Evolutionary conservation across 2,113 vertebrate species (phyloP).

Genomic region (Chunga burmeisteri): DNA sequence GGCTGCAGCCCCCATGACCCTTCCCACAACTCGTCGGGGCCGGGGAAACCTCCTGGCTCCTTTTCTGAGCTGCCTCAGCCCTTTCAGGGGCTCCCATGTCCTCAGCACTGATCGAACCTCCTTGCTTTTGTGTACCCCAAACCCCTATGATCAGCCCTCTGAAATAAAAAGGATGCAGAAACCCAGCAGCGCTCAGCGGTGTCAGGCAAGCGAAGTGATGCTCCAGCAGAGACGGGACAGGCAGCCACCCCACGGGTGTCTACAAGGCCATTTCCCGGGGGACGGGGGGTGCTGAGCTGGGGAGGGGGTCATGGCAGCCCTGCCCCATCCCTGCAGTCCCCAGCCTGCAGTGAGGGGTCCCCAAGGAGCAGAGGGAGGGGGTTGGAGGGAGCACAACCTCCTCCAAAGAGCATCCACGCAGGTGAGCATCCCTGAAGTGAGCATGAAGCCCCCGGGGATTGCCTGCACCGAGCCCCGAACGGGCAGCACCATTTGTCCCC

Average conservation of each 20-base stretch:
- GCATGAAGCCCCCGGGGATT: rapidly evolving
- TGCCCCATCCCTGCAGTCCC: not conserved
- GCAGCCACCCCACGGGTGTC: rapidly evolving
- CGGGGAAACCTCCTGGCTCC: not conserved
- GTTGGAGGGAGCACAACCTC: not conserved
- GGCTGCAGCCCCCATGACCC: not conserved
- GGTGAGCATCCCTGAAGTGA: not conserved
- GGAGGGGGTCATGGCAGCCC: not conserved
- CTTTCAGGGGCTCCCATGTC: not conserved
- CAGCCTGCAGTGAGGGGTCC: not conserved
- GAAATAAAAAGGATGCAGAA: not conserved
- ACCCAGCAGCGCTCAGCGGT: rapidly evolving
- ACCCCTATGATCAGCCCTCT: rapidly evolving
- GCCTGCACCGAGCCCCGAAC: not conserved
- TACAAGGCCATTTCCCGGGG: rapidly evolving
- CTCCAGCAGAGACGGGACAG: not conserved
- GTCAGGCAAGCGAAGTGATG: not conserved
- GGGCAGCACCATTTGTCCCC: not conserved
- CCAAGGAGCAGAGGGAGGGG: not conserved
- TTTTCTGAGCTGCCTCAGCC: not conserved
- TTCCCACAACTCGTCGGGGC: not conserved
- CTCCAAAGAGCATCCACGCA: not conserved
- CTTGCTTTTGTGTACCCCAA: not conserved
- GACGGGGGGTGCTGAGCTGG: not conserved
- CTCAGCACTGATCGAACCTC: not conserved